These are phyloP conservation scores for Cryptus viduatorius DNA, from an alignment of 2,888 invertebrate species.

Conservation along the genomic window DNA sequence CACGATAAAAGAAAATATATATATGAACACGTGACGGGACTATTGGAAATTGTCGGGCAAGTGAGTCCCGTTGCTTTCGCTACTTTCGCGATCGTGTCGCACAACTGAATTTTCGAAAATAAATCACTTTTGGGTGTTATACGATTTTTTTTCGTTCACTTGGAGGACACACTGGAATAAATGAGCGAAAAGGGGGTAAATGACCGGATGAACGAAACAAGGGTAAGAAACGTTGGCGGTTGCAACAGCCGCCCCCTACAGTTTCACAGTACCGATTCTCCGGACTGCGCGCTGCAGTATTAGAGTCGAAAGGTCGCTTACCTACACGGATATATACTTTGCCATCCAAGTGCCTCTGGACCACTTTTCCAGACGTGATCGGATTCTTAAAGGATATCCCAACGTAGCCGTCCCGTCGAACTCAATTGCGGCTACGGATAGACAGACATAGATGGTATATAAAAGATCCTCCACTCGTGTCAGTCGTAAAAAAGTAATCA, in stretches of 20 bases:
- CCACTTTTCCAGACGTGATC: constrained; percentile 64
- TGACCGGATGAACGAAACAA: constrained; percentile 17
- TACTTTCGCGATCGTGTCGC: not conserved
- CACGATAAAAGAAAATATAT: constrained; percentile 49
- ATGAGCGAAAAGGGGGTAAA: constrained; percentile 1
- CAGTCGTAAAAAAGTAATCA: constrained; percentile 55
- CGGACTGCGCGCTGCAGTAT: constrained; percentile 38
- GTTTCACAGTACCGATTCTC: constrained; percentile 47
- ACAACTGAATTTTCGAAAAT: not conserved
- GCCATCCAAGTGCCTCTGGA: constrained; percentile 46
- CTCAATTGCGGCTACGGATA: constrained; percentile 44
- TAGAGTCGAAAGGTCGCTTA: constrained; percentile 52
- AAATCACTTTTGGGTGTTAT: not conserved
- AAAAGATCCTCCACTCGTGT: not conserved
- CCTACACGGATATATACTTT: constrained; percentile 25
- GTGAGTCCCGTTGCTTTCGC: not conserved
- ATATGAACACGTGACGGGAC: not conserved
- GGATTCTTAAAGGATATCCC: constrained; percentile 41
- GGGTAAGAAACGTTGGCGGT: constrained; percentile 49
- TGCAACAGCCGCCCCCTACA: constrained; percentile 37
- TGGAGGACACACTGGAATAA: not conserved
- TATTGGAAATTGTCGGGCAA: not conserved
- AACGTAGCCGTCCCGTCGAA: constrained; percentile 44
- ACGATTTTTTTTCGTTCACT: not conserved
- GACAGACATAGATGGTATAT: constrained; percentile 9